Percentiles rank a stretch among this genome's conserved stretches.
Conservation (phyloP, 2,113 vertebrate species). For the Grus americana region DNA sequence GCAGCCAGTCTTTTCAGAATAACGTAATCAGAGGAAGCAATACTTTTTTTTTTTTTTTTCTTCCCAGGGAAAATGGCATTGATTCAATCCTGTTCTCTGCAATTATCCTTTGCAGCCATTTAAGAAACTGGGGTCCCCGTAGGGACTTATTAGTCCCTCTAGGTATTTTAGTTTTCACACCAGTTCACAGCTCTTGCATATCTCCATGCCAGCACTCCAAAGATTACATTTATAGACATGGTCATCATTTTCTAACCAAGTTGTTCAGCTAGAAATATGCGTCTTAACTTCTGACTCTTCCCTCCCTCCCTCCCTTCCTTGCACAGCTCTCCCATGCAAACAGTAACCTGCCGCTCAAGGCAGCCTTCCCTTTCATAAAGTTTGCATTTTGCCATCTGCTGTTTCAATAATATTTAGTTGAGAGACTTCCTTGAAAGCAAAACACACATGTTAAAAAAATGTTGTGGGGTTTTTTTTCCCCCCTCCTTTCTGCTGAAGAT, state of each 20-base stretch:
- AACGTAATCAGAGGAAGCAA: conserved; percentile 16
- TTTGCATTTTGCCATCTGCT: conserved; percentile 56
- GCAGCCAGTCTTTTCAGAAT: conserved; percentile 14
- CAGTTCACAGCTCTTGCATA: conserved; percentile 61
- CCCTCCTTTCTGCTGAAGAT: background rate
- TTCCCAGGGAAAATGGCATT: conserved; percentile 18
- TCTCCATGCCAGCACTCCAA: conserved; percentile 45
- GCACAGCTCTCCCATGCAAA: conserved; percentile 23
- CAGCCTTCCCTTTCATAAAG: conserved; percentile 20
- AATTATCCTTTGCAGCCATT: conserved; percentile 72
- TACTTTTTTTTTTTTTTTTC: background rate
- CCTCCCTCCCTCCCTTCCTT: background rate
- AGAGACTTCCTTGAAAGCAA: conserved; percentile 65
- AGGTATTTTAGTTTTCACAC: conserved; percentile 65
- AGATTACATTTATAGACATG: conserved; percentile 44
- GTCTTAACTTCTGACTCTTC: conserved; percentile 29
- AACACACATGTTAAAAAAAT: background rate
- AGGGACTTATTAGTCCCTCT: conserved; percentile 63
- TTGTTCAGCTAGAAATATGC: conserved; percentile 14
- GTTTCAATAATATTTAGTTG: conserved; percentile 41
- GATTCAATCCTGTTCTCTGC: conserved; percentile 55
- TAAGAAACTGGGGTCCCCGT: conserved; percentile 54
- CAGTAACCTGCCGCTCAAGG: conserved; percentile 12
- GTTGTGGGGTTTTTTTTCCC: background rate
- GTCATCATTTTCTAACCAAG: conserved; percentile 49